Conservation (phyloP, 2,888 invertebrate species). For the Pyralis farinalis region DNA sequence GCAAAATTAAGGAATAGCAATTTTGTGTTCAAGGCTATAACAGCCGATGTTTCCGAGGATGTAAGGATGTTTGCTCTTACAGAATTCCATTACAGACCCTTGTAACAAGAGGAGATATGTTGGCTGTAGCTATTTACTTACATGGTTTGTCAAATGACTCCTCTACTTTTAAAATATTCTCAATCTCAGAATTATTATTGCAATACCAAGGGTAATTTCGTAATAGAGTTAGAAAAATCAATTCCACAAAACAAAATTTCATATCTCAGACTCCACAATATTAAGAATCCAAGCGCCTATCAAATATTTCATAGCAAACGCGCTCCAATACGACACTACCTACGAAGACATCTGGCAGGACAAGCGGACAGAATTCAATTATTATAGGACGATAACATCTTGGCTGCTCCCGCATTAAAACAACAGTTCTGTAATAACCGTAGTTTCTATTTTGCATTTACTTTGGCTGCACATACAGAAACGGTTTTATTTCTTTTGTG, state of each 20-base stretch:
- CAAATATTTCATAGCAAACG: conserved; percentile 65
- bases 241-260: not conserved
- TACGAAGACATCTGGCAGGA: conserved; percentile 46
- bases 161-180: no score
- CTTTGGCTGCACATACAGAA: not conserved
- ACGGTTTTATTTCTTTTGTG: not conserved
- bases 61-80: no score
- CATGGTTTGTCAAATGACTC: no score
- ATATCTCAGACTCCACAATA: not conserved
- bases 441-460: not conserved
- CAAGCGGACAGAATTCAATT: conserved; percentile 57
- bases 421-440: not conserved
- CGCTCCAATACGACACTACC: conserved; percentile 38
- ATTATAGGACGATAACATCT: conserved; percentile 24
- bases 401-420: not conserved
- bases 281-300: conserved; percentile 35
- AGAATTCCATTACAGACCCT: no score
- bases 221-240: not conserved
- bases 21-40: no score
- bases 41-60: no score
- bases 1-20: no score
- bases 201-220: not conserved
- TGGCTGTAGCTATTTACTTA: no score
- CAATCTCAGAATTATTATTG: no score
- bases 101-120: no score